Percentiles rank a stretch among this genome's conserved stretches.
phyloP scores from a whole-genome alignment of 2,797 vertebrate genomes.

The Channallabes apus region DNA sequence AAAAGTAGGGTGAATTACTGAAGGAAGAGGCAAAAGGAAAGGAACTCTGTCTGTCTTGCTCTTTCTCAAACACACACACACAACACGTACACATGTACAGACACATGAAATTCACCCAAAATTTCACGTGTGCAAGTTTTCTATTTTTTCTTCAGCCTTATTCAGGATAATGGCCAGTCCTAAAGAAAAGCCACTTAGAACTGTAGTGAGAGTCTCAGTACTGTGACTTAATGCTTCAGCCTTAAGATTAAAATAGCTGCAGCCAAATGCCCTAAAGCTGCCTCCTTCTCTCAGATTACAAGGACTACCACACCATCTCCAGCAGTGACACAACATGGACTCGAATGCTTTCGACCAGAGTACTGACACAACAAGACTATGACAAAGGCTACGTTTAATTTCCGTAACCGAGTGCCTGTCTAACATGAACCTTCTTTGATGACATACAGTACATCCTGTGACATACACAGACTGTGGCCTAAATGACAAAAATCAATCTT shows the following conservation, averaged over 20 bases:
- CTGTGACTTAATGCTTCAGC: slow-evolving; percentile 49
- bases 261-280: slow-evolving; percentile 52
- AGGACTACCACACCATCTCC: slow-evolving; percentile 37
- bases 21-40: slow-evolving; percentile 35
- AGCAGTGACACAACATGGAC: slow-evolving; percentile 32
- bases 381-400: slow-evolving; percentile 20
- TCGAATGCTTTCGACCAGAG: slow-evolving; percentile 17
- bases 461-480: not conserved
- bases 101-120: not conserved
- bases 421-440: not conserved
- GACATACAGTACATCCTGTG: not conserved
- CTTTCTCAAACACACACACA: slow-evolving; percentile 16
- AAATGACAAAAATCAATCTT: not conserved
- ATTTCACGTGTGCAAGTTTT: slow-evolving; percentile 1
- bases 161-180: slow-evolving; percentile 33
- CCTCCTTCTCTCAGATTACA: slow-evolving; percentile 54
- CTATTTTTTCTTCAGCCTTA: slow-evolving; percentile 31
- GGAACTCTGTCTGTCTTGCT: slow-evolving; percentile 19
- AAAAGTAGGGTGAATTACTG: slow-evolving; percentile 55
- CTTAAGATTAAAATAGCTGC: slow-evolving; percentile 58
- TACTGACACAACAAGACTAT: slow-evolving; percentile 22
- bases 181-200: slow-evolving; percentile 33
- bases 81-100: not conserved
- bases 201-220: slow-evolving; percentile 32
- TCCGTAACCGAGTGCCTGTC: not conserved